A percentile compares a stretch with the other conserved stretches of the same genome.
Conservation (phyloP, 2,797 vertebrate genomes). For the Saxicola maurus region DNA sequence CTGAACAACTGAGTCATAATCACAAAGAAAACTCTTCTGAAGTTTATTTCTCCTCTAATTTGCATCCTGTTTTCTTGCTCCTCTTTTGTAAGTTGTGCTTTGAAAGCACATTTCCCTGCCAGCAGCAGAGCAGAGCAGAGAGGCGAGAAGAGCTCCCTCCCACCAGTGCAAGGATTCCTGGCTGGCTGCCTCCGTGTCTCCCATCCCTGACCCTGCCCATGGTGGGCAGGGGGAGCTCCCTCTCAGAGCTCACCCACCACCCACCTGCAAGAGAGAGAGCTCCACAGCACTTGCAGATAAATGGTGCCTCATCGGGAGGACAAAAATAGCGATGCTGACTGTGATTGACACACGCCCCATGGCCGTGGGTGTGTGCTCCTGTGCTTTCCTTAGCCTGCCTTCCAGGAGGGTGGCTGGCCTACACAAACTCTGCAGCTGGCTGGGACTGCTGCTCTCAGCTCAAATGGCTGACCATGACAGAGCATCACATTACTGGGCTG, state of each 20-base stretch:
- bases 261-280: neutral
- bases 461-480: neutral
- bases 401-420: neutral
- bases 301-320: neutral
- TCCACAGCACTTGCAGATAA: neutral
- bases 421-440: neutral
- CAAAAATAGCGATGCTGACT: neutral
- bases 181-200: neutral
- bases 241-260: neutral
- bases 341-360: fast-evolving
- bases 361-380: fast-evolving
- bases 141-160: slow-evolving; percentile 28
- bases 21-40: slow-evolving; percentile 33
- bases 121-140: neutral
- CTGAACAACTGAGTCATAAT: slow-evolving; percentile 4
- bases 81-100: slow-evolving; percentile 16
- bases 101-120: slow-evolving; percentile 50
- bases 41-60: slow-evolving; percentile 45
- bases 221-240: neutral
- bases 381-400: neutral
- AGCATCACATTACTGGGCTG: neutral
- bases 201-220: neutral
- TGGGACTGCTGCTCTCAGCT: neutral
- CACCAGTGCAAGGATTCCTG: neutral
- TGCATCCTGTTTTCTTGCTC: slow-evolving; percentile 40